A percentile compares a stretch with the other conserved stretches of the same genome.
phyloP scores from a whole-genome alignment of 2,113 vertebrate species.

The Columba livia region DNA sequence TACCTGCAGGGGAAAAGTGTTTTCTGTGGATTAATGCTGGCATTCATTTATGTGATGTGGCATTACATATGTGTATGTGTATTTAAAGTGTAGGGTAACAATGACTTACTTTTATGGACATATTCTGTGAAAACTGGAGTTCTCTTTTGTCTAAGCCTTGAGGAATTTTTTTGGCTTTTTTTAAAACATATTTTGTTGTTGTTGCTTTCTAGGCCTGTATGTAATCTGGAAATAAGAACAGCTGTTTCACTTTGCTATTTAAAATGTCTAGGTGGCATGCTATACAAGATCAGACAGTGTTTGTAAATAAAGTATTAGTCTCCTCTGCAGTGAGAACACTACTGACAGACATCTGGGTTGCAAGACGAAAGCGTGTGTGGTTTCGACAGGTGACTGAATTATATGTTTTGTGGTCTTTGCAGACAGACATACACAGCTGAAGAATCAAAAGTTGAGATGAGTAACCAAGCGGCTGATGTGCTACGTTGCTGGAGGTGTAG shows the following conservation, averaged over 20 bases:
- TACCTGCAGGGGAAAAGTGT: not conserved
- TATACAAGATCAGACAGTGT: not conserved
- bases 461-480: slow-evolving; percentile 9
- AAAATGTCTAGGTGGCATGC: not conserved
- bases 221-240: not conserved
- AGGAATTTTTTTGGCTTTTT: not conserved
- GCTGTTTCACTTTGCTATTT: not conserved
- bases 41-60: not conserved
- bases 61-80: not conserved
- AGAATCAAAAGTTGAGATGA: slow-evolving; percentile 24
- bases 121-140: not conserved
- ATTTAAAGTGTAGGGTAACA: not conserved
- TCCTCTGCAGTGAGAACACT: not conserved
- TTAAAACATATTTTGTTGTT: not conserved
- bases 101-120: not conserved
- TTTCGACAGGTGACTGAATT: not conserved
- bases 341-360: not conserved
- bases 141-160: not conserved
- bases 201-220: not conserved
- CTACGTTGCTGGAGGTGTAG: slow-evolving; percentile 75
- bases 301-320: not conserved
- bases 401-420: slow-evolving; percentile 5
- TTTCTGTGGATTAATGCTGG: not conserved
- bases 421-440: slow-evolving; percentile 44
- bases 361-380: not conserved